Evolutionary conservation across 2,113 vertebrate genomes (phyloP).

Genomic region (Gallinago media): DNA sequence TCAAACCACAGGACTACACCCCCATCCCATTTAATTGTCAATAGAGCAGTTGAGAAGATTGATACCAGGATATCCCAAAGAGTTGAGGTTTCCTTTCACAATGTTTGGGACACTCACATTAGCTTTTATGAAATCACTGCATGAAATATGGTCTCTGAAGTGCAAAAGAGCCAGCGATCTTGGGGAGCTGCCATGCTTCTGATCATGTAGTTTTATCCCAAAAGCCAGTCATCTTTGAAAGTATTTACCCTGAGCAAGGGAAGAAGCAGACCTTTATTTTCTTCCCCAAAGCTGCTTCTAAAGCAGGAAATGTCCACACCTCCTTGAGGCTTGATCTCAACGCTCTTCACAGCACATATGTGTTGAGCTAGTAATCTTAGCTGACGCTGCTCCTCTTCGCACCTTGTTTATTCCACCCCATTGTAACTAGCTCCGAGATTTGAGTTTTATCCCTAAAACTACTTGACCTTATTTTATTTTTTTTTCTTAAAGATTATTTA

Average conservation of each 20-base stretch:
- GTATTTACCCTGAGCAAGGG: not conserved
- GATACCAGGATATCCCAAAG: not conserved
- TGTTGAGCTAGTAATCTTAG: not conserved
- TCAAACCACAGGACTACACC: not conserved
- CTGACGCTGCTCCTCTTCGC: not conserved
- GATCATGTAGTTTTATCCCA: not conserved
- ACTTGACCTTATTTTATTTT: not conserved
- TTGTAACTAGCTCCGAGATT: not conserved
- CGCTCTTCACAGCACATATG: conserved; percentile 1
- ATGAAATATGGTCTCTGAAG: not conserved
- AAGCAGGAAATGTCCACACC: conserved; percentile 16
- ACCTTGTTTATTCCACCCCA: not conserved
- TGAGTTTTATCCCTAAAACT: not conserved
- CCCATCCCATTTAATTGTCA: not conserved
- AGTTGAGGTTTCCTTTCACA: not conserved
- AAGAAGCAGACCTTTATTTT: conserved; percentile 20
- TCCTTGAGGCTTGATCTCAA: conserved; percentile 14
- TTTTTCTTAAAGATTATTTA: not conserved
- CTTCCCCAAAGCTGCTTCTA: conserved; percentile 10
- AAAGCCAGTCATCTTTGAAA: not conserved
- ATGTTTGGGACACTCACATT: not conserved
- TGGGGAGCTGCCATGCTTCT: not conserved
- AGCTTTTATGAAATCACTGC: not conserved
- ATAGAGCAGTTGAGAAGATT: not conserved
- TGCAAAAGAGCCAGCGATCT: not conserved